These are phyloP conservation scores for Galemys pyrenaicus DNA, from an alignment of 2,113 vertebrate genomes.

Conservation along the genomic window DNA sequence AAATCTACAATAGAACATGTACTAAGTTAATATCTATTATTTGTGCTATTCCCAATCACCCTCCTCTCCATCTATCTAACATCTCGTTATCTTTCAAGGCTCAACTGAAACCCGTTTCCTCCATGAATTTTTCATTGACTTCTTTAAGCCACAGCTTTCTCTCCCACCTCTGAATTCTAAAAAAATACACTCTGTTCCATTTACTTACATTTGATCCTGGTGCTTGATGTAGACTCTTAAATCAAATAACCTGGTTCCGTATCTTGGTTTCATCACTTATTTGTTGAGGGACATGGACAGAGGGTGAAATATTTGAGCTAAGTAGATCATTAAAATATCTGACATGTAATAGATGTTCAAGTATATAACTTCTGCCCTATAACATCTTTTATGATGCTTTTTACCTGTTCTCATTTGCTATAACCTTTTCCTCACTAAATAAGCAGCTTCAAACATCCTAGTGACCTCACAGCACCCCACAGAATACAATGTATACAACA, in stretches of 20 bases:
- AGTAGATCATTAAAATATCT: background rate
- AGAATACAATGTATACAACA: background rate
- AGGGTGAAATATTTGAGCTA: background rate
- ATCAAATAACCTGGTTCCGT: background rate
- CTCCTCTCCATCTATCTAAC: background rate
- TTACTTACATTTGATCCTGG: background rate
- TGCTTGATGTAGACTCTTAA: background rate
- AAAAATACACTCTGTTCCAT: background rate
- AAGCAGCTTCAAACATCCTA: background rate
- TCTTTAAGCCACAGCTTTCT: background rate
- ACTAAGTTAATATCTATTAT: background rate
- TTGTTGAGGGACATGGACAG: background rate
- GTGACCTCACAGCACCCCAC: background rate
- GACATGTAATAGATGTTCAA: background rate
- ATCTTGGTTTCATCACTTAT: background rate
- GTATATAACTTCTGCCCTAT: background rate
- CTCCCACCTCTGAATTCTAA: background rate
- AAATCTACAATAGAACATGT: background rate
- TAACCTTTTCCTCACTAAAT: background rate
- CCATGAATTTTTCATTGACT: background rate
- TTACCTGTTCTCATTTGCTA: background rate
- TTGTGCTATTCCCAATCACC: rapidly evolving
- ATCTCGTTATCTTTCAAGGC: background rate
- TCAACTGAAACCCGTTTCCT: background rate
- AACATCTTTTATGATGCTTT: background rate